Conservation (phyloP, 1,140 invertebrate genomes). For the Lasioglossum albipes region DNA sequence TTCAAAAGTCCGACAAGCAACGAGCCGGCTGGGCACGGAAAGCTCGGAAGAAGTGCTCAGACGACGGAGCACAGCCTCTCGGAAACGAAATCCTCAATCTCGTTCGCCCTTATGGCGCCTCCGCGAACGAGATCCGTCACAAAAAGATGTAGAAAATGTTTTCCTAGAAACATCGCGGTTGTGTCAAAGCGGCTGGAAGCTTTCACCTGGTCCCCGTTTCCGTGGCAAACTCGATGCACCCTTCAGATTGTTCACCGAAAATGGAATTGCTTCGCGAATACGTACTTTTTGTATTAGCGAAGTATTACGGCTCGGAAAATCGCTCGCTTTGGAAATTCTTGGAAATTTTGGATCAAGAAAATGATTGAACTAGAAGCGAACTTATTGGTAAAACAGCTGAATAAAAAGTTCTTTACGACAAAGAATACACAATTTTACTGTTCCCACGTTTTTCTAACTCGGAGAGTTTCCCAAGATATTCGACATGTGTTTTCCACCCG, state of each 20-base stretch:
- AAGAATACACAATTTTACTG: no score
- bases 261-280: not conserved
- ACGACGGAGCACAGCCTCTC: not conserved
- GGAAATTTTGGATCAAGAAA: no score
- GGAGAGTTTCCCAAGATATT: no score
- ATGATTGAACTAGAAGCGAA: no score
- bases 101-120: not conserved
- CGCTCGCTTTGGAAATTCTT: no score
- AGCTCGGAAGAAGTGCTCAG: no score
- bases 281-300: no score
- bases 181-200: not conserved
- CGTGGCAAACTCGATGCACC: not conserved
- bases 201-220: not conserved
- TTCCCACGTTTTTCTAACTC: no score
- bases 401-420: no score
- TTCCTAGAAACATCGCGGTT: not conserved
- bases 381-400: no score
- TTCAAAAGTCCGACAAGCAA: not conserved
- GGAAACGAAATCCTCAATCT: slow-evolving; percentile 2
- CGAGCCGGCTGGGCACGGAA: not conserved
- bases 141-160: not conserved
- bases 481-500: no score
- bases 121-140: not conserved
- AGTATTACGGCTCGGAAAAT: no score
- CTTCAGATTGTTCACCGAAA: not conserved